Evolutionary conservation across 1,140 invertebrate species (phyloP).

Genomic region (Drosophila kepulauana): DNA sequence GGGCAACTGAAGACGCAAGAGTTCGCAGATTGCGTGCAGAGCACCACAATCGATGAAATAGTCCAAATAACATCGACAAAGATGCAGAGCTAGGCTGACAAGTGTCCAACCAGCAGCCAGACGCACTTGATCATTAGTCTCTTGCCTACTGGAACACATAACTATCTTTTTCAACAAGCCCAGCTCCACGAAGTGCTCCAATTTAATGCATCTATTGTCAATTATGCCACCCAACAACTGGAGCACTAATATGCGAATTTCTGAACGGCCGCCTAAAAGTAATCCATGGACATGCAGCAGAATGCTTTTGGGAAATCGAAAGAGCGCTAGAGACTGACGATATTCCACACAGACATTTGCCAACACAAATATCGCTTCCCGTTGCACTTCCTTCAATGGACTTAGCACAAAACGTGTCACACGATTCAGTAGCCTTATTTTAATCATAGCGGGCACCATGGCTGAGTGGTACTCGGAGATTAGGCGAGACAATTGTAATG

Average conservation of each 20-base stretch:
- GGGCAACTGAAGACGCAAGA: slow-evolving; percentile 29
- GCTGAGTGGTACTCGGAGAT: slow-evolving; percentile 51
- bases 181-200: slow-evolving; percentile 32
- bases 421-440: slow-evolving; percentile 7
- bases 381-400: slow-evolving; percentile 39
- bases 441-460: slow-evolving; percentile 25
- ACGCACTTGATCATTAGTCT: slow-evolving; percentile 11
- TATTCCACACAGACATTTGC: slow-evolving; percentile 40
- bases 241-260: slow-evolving; percentile 36
- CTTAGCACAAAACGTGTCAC: slow-evolving; percentile 32
- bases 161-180: slow-evolving; percentile 36
- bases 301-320: slow-evolving; percentile 27
- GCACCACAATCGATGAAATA: slow-evolving; percentile 34
- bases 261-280: neutral
- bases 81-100: slow-evolving; percentile 30
- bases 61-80: slow-evolving; percentile 21
- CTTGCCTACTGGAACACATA: slow-evolving; percentile 26
- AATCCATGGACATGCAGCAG: slow-evolving; percentile 37
- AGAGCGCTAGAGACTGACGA: neutral
- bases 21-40: slow-evolving; percentile 29
- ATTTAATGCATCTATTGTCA: slow-evolving; percentile 37
- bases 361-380: slow-evolving; percentile 43
- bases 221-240: slow-evolving; percentile 41
- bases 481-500: slow-evolving; percentile 40
- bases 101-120: slow-evolving; percentile 37